Conservation (phyloP, 1,140 invertebrate genomes). For the Drosophila rufa region DNA sequence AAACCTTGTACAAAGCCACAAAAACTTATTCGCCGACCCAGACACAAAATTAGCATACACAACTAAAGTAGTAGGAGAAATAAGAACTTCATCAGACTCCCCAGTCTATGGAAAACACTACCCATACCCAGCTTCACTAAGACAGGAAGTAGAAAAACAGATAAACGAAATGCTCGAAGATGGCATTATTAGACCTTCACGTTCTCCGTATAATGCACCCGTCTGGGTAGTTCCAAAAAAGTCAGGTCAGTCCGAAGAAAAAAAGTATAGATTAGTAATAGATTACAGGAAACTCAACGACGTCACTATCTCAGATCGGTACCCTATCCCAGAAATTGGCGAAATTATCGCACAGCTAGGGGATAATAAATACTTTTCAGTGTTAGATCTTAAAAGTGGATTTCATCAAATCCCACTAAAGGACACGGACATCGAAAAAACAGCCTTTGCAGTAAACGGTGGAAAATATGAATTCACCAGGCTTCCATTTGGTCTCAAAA, state of each 20-base stretch:
- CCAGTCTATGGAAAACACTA: too few species aligned
- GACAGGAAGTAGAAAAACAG: too few species aligned
- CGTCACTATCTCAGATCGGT: conserved; percentile 4
- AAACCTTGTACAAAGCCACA: too few species aligned
- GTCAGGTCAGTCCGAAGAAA: not conserved
- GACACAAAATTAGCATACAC: too few species aligned
- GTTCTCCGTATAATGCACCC: not conserved
- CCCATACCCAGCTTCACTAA: too few species aligned
- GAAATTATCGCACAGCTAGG: not conserved
- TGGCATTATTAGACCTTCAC: too few species aligned
- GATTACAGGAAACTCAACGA: conserved; percentile 1
- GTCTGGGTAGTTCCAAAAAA: not conserved
- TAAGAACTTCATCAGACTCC: too few species aligned
- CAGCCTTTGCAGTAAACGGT: not conserved
- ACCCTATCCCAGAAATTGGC: not conserved
- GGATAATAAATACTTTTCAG: not conserved
- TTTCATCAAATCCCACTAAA: not conserved
- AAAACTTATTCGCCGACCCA: too few species aligned
- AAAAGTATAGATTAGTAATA: not conserved
- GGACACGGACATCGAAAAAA: not conserved
- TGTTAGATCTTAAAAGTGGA: not conserved
- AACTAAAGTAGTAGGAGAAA: too few species aligned
- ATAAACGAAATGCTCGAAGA: too few species aligned
- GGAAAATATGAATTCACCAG: not conserved
- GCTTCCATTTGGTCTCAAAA: not conserved